phyloP scores from a whole-genome alignment of 2,797 vertebrate species.

The Spinibarbus caldwelli region DNA sequence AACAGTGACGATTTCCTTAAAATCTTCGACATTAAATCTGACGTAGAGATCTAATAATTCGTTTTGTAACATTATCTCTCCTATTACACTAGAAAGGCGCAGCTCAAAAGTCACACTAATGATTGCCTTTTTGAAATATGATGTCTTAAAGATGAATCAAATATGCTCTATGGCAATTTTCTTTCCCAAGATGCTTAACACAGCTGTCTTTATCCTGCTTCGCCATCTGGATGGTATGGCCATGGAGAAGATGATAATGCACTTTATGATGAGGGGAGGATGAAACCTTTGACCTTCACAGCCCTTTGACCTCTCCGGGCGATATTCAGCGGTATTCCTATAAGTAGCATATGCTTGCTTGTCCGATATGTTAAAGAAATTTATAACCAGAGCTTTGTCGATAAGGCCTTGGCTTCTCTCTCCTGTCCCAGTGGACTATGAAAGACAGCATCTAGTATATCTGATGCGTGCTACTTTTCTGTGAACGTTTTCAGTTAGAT shows the following conservation, averaged over 20 bases:
- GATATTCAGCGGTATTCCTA: conserved; percentile 81
- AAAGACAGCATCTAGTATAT: neutral
- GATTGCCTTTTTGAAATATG: conserved; percentile 80
- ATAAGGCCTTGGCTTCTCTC: conserved; percentile 61
- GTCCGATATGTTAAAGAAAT: conserved; percentile 78
- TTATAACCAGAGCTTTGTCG: conserved; percentile 73
- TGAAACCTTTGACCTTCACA: conserved; percentile 81
- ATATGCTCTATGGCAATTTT: conserved; percentile 75
- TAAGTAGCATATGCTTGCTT: conserved; percentile 80
- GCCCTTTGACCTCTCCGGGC: conserved; percentile 80
- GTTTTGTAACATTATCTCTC: conserved; percentile 32
- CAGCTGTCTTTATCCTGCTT: conserved; percentile 73
- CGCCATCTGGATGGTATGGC: conserved; percentile 79
- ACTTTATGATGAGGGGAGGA: conserved; percentile 82
- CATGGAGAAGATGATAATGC: conserved; percentile 81
- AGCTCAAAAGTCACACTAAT: conserved; percentile 59
- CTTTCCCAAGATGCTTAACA: conserved; percentile 72
- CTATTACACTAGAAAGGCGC: neutral
- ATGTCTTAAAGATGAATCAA: conserved; percentile 77
- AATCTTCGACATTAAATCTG: neutral
- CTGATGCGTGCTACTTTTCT: neutral
- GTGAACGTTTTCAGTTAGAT: conserved; percentile 2
- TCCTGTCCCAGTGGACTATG: conserved; percentile 44
- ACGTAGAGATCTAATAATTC: neutral
- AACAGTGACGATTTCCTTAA: neutral